Evolutionary conservation across 2,888 invertebrate species (phyloP).

Genomic region (Drosophila recens): DNA sequence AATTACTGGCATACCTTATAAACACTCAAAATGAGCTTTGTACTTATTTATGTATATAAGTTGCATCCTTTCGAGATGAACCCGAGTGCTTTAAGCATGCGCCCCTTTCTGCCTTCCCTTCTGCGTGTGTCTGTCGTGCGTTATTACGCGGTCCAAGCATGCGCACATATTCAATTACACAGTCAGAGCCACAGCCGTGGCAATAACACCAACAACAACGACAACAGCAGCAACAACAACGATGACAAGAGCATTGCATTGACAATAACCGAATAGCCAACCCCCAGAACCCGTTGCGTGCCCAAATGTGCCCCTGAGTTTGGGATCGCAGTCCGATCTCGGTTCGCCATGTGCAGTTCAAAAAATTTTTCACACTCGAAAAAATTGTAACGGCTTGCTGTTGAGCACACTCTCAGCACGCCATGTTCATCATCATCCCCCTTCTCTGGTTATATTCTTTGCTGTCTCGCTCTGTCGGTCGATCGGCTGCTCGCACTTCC

Average conservation of each 20-base stretch:
- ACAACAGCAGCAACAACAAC: conserved; percentile 37
- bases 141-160: conserved; percentile 66
- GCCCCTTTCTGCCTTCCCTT: conserved; percentile 11
- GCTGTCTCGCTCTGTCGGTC: conserved; percentile 16
- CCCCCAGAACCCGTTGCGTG: conserved; percentile 70
- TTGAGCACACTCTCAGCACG: conserved; percentile 78
- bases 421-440: conserved; percentile 57
- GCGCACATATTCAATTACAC: conserved; percentile 78
- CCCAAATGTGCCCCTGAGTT: conserved; percentile 66
- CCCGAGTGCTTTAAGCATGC: conserved; percentile 46
- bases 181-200: conserved; percentile 33
- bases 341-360: conserved; percentile 82
- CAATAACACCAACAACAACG: conserved; percentile 34
- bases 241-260: conserved; percentile 59
- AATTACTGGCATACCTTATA: conserved; percentile 2
- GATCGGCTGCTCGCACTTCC: conserved; percentile 65
- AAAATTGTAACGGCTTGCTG: conserved; percentile 77
- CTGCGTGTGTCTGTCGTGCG: conserved; percentile 70
- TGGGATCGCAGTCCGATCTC: conserved; percentile 42
- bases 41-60: not conserved
- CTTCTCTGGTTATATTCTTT: not conserved
- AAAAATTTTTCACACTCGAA: conserved; percentile 84
- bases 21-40: conserved; percentile 20
- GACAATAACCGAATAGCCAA: conserved; percentile 70
- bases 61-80: conserved; percentile 15